Evolutionary conservation across 2,113 vertebrate genomes (phyloP), one percentile per base, ranked within the genome.

Genomic region (Regulus satrapa): DNA sequence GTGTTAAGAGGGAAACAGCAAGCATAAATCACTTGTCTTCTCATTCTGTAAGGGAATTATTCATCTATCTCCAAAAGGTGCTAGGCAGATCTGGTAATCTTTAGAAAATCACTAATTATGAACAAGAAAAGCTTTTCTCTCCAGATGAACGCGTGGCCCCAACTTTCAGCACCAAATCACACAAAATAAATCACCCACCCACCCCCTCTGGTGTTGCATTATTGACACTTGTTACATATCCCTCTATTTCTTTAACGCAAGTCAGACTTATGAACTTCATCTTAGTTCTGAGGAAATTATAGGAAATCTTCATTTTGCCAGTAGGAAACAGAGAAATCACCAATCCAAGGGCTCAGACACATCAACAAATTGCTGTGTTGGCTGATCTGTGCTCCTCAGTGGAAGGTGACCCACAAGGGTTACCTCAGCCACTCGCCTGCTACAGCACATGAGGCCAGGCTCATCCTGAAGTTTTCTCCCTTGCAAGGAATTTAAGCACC

Each of bases 61-160:
- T 55, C 4, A 31, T 10, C 16, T 10, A 1, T 32, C 54, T 81
- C 26, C 29, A 66, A 36, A 81, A 54, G 25, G 18, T 59, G 19
- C 34, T 32, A 29, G 61, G 48, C 24, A 72, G n/a, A 41, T 63
- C 23, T 49, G 41, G 48, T 45, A 62, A 69, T 9, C 19, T n/a
- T 76, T 41, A 34, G 52, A 26, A 72, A 56, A 69, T 31, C 5
- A 26, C 14, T 55, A 34, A 38, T 38, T 55, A 18, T 29, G 55
- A 77, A 18, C 10, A 31, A 68, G 12, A 26, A 72, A 59, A 31
- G 13, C 17, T 45, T 43, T 46, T 72, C 10, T 51, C 40, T 90
- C 32, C 48, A 82, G 20, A 19, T 32, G 34, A 92, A 62, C 3
- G 1, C 0, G 0, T 14, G 40, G 46, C 10, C 20, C 6, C 48